phyloP scores from a whole-genome alignment of 2,797 vertebrate species.

The Steatocranus sp. region DNA sequence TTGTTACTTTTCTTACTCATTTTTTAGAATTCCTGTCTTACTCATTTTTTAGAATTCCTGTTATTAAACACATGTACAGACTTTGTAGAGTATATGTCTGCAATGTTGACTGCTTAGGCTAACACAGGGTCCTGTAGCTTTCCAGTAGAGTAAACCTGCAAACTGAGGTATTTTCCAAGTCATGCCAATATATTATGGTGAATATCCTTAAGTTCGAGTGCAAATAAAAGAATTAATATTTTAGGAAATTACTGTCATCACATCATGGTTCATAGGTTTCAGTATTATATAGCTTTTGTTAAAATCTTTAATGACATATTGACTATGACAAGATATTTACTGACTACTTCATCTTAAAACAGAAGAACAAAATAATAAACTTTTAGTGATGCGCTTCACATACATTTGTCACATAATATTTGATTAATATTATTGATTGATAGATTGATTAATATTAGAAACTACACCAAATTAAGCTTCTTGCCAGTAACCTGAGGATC shows the following conservation, averaged over 20 bases:
- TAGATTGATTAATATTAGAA: background rate
- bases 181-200: background rate
- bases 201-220: background rate
- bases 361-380: background rate
- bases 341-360: background rate
- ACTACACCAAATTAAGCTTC: background rate
- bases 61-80: fast-evolving
- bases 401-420: background rate
- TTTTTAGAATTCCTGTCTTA: no score
- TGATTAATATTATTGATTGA: background rate
- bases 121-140: background rate
- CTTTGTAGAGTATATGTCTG: background rate
- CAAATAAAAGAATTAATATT: background rate
- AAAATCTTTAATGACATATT: background rate
- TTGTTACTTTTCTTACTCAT: background rate
- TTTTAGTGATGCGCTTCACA: background rate
- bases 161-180: background rate
- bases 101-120: background rate
- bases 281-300: background rate
- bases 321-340: background rate
- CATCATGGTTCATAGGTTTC: background rate
- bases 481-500: background rate
- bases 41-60: background rate
- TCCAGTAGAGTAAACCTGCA: background rate
- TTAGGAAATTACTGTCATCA: background rate